Conservation (phyloP, 2,797 vertebrate species). For the Scyliorhinus canicula region DNA sequence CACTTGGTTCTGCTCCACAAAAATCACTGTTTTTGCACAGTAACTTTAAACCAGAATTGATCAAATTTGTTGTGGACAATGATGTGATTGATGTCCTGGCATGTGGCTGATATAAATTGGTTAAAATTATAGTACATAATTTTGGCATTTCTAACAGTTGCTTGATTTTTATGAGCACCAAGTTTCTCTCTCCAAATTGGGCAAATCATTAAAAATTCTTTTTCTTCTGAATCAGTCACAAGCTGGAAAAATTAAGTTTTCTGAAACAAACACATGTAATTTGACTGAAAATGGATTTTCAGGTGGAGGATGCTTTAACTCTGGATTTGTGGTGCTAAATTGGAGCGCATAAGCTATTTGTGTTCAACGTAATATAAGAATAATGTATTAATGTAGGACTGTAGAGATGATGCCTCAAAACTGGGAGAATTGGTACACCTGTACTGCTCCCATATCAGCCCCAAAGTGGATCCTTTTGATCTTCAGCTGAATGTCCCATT, state of each 20-base stretch:
- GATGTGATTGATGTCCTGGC: neutral
- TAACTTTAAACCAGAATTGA: neutral
- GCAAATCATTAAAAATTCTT: neutral
- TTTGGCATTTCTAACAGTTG: neutral
- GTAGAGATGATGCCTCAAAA: neutral
- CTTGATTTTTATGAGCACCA: neutral
- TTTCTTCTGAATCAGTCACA: neutral
- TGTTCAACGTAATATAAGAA: neutral
- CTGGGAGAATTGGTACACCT: neutral
- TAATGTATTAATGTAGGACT: neutral
- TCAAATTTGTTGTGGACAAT: neutral
- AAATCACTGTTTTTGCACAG: neutral
- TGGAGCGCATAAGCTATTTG: neutral
- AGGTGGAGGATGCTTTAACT: neutral
- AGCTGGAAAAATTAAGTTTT: neutral
- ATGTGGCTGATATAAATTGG: neutral
- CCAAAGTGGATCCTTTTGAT: neutral
- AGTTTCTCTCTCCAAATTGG: neutral
- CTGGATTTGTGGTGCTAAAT: neutral
- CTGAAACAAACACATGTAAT: neutral
- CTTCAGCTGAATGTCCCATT: neutral
- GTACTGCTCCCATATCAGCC: neutral
- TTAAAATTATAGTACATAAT: neutral
- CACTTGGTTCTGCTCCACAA: neutral
- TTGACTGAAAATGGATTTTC: neutral